Evolutionary conservation across 1,140 invertebrate species (phyloP).

Genomic region (Dendrolimus punctatus): DNA sequence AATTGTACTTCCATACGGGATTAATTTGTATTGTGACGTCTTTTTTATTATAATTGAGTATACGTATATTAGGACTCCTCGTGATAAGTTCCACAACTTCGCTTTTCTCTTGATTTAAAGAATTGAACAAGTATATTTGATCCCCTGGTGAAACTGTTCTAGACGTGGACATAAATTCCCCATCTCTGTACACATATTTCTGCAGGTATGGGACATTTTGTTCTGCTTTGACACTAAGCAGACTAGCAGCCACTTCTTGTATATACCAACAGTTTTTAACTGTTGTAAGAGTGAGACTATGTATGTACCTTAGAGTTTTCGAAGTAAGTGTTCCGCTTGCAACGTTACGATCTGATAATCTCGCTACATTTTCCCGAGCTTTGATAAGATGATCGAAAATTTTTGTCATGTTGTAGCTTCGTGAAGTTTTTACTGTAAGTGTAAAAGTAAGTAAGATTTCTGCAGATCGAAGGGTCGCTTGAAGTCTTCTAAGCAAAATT

Average conservation of each 20-base stretch:
- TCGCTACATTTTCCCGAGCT: slow-evolving; percentile 77
- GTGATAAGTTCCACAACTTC: slow-evolving; percentile 80
- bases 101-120: slow-evolving; percentile 77
- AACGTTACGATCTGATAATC: slow-evolving; percentile 48
- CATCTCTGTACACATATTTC: slow-evolving; percentile 80
- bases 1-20: slow-evolving; percentile 78
- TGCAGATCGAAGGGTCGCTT: slow-evolving; percentile 82
- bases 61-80: slow-evolving; percentile 75
- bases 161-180: slow-evolving; percentile 76
- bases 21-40: slow-evolving; percentile 79
- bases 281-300: slow-evolving; percentile 33
- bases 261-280: slow-evolving; percentile 54
- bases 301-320: slow-evolving; percentile 32
- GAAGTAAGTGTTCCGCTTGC: slow-evolving; percentile 40
- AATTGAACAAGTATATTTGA: slow-evolving; percentile 83
- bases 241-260: slow-evolving; percentile 42
- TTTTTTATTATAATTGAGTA: slow-evolving; percentile 76
- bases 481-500: slow-evolving; percentile 83
- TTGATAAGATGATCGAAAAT: slow-evolving; percentile 75
- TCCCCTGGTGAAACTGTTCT: slow-evolving; percentile 63
- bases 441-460: slow-evolving; percentile 89
- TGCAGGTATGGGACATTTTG: slow-evolving; percentile 79
- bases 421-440: slow-evolving; percentile 75
- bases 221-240: slow-evolving; percentile 55
- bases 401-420: slow-evolving; percentile 61